phyloP scores from a whole-genome alignment of 92 coral and sea anemone species.

The Micromussa lordhowensis region DNA sequence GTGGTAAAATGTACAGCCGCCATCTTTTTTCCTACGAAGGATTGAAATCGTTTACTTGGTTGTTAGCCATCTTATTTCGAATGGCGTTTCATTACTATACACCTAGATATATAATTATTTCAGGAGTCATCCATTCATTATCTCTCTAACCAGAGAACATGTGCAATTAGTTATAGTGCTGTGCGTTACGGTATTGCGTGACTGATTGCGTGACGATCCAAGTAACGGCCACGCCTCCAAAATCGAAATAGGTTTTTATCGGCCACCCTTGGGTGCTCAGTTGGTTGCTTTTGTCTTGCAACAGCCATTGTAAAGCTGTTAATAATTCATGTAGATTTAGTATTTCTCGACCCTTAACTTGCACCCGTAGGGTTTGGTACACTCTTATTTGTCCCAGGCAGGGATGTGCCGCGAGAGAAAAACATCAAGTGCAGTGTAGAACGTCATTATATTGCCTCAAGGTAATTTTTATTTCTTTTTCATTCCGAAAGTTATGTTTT shows the following conservation, averaged over 20 bases:
- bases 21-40: too few species aligned
- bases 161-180: background rate
- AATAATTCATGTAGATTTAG: background rate
- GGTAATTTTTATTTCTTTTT: too few species aligned
- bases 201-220: background rate
- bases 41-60: too few species aligned
- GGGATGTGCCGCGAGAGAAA: too few species aligned
- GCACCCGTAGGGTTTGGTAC: too few species aligned
- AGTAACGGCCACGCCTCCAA: background rate
- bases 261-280: background rate
- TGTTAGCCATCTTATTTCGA: background rate
- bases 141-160: background rate
- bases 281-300: background rate
- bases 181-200: background rate
- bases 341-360: too few species aligned
- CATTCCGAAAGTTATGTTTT: too few species aligned
- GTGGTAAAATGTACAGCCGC: too few species aligned
- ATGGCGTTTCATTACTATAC: background rate
- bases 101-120: background rate
- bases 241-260: background rate
- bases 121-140: background rate
- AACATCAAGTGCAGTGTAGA: too few species aligned
- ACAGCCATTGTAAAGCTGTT: background rate
- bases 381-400: too few species aligned
- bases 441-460: too few species aligned